Percentiles rank a stretch among this genome's conserved stretches.
Evolutionary conservation across 2,888 invertebrate species (phyloP).

Genomic region (Deroplatys truncata): DNA sequence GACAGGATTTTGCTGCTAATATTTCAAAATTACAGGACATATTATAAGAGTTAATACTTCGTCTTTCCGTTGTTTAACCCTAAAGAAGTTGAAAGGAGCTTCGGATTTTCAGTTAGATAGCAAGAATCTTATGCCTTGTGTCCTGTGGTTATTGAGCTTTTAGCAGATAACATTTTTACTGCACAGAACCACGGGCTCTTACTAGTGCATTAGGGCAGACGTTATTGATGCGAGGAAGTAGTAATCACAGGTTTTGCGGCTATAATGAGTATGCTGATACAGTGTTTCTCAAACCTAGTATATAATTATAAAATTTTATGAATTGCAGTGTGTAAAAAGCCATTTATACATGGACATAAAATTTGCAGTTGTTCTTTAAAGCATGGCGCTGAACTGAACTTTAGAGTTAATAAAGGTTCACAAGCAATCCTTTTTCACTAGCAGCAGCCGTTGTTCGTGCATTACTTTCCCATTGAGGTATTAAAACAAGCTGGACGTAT

Average conservation of each 20-base stretch:
- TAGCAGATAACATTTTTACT: not conserved
- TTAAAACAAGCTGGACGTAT: not conserved
- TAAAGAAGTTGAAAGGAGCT: no score
- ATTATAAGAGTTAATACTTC: no score
- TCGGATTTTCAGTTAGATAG: no score
- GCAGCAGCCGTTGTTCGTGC: not conserved
- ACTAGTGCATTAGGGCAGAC: not conserved
- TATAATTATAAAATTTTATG: not conserved
- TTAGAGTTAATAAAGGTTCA: not conserved
- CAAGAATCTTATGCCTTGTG: no score
- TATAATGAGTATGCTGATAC: not conserved
- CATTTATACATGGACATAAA: not conserved
- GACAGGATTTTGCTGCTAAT: no score
- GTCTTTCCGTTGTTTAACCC: no score
- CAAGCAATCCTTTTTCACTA: not conserved
- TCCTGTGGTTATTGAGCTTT: not conserved
- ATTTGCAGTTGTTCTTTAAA: not conserved
- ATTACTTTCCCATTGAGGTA: not conserved
- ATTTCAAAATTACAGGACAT: no score
- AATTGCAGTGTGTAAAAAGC: not conserved
- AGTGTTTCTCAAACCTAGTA: not conserved
- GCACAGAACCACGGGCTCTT: not conserved
- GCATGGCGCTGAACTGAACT: not conserved
- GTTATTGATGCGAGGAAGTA: not conserved
- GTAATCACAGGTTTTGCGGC: not conserved